Conservation (phyloP, 2,888 invertebrate species). For the Gymnoscelis rufifasciata region DNA sequence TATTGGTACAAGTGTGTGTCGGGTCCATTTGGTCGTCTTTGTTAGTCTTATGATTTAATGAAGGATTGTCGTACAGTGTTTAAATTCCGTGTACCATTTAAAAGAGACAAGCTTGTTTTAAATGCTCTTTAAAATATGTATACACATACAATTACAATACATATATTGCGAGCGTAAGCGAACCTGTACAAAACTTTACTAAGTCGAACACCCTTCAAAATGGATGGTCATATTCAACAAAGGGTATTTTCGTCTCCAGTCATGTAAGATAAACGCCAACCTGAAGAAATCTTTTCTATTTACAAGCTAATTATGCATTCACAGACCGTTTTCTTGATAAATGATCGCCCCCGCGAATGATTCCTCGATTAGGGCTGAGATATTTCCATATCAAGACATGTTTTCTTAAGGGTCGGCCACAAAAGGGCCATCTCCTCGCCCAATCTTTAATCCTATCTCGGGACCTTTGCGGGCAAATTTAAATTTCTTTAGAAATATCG, state of each 20-base stretch:
- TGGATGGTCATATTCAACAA: constrained; percentile 61
- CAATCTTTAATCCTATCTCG: constrained; percentile 80
- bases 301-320: constrained; percentile 65
- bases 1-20: constrained; percentile 71
- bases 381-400: constrained; percentile 80
- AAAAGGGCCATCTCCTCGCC: constrained; percentile 77
- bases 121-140: too few relatives aligned
- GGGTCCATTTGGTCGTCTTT: constrained; percentile 66
- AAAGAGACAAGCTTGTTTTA: constrained; percentile 37
- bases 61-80: constrained; percentile 61
- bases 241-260: constrained; percentile 54
- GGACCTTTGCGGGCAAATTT: constrained; percentile 79
- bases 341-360: constrained; percentile 72
- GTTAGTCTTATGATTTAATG: constrained; percentile 71
- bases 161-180: too few relatives aligned
- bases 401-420: constrained; percentile 79
- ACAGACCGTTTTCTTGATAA: constrained; percentile 65
- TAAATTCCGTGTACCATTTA: constrained; percentile 43
- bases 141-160: too few relatives aligned
- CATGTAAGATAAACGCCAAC: constrained; percentile 64
- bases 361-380: constrained; percentile 73
- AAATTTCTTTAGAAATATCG: constrained; percentile 80
- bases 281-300: constrained; percentile 46
- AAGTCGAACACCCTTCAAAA: constrained; percentile 64
- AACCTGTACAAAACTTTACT: constrained; percentile 63